A percentile compares a stretch with the other conserved stretches of the same genome.
These are phyloP conservation scores for Caprella mutica DNA, from an alignment of 2,888 invertebrate species.

Conservation along the genomic window DNA sequence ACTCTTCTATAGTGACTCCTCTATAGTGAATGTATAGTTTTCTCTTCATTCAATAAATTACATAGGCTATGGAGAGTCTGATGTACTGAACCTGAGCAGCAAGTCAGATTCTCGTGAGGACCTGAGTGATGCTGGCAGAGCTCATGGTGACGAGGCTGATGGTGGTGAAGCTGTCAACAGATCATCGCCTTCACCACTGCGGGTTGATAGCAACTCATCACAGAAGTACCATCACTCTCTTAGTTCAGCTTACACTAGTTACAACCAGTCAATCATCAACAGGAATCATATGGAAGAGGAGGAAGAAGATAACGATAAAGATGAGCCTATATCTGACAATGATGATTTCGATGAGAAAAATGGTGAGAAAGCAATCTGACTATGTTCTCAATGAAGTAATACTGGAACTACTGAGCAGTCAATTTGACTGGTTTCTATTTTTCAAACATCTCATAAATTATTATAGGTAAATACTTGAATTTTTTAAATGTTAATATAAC, in stretches of 20 bases:
- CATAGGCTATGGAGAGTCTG: conserved; percentile 29
- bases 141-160: conserved; percentile 20
- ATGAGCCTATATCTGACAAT: conserved; percentile 27
- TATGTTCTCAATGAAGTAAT: neutral
- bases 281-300: neutral
- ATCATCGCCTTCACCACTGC: conserved; percentile 1
- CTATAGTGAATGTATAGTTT: no score
- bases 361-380: conserved; percentile 12
- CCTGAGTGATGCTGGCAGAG: conserved; percentile 15
- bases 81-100: conserved; percentile 31
- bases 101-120: conserved; percentile 31
- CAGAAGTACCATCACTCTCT: conserved; percentile 10
- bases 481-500: no score
- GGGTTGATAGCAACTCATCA: neutral
- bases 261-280: no score
- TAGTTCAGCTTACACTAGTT: no score
- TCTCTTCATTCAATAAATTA: no score
- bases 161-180: neutral
- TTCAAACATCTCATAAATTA: no score
- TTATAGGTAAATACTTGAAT: no score
- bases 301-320: conserved; percentile 22
- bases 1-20: no score
- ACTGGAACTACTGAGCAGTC: no score
- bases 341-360: conserved; percentile 33
- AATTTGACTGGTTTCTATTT: no score